phyloP scores from a whole-genome alignment of 2,113 vertebrate species.

The Eonycteris spelaea region DNA sequence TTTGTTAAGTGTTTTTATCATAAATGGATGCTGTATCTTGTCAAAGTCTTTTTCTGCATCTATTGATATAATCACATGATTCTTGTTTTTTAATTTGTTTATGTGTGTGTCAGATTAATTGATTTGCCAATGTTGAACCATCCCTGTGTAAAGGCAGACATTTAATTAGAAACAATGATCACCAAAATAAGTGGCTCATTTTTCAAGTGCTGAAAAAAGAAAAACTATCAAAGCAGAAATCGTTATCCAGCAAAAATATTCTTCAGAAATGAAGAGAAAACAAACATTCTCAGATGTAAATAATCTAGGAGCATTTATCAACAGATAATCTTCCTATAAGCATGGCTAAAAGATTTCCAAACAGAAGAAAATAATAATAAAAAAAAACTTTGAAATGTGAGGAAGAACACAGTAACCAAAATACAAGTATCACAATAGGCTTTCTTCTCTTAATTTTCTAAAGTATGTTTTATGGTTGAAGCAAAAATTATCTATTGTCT shows the following conservation, averaged over 20 bases:
- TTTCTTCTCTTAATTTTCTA: background rate
- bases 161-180: background rate
- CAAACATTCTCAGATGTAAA: too few relatives aligned
- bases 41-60: too few relatives aligned
- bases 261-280: too few relatives aligned
- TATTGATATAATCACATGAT: too few relatives aligned
- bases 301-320: too few relatives aligned
- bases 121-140: too few relatives aligned
- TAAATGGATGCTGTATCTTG: too few relatives aligned
- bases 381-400: background rate
- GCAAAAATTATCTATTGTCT: background rate
- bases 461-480: background rate
- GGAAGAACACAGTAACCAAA: background rate
- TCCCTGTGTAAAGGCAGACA: background rate
- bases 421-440: background rate
- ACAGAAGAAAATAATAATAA: background rate
- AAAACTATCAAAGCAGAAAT: too few relatives aligned
- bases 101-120: too few relatives aligned
- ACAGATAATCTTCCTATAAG: background rate
- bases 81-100: too few relatives aligned
- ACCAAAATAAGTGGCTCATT: background rate
- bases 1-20: too few relatives aligned
- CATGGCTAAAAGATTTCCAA: background rate
- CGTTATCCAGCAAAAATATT: too few relatives aligned
- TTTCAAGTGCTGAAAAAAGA: background rate